Conservation (phyloP, 1,140 invertebrate genomes). For the Acyrthosiphon pisum region DNA sequence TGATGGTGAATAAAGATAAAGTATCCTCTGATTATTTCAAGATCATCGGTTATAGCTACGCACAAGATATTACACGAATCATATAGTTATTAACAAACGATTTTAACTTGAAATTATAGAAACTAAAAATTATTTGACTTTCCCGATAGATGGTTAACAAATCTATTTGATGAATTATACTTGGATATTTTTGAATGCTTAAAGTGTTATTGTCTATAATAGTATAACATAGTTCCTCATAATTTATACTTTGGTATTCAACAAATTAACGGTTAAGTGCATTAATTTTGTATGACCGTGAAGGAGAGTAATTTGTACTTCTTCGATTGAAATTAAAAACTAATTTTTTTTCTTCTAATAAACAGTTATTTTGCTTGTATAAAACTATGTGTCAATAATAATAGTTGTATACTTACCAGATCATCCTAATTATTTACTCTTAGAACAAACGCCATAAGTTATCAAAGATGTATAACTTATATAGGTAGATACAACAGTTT, state of each 20-base stretch:
- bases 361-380: background rate
- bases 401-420: no score
- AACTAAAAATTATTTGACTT: background rate
- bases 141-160: background rate
- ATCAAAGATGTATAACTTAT: no score
- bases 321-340: no score
- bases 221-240: background rate
- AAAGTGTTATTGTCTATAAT: background rate
- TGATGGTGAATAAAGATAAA: background rate
- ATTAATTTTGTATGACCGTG: background rate
- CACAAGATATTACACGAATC: background rate
- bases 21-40: background rate
- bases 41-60: background rate
- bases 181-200: background rate
- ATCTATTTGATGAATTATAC: background rate
- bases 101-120: background rate
- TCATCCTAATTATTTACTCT: no score
- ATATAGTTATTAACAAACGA: background rate
- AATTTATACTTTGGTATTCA: background rate
- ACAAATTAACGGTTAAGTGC: background rate
- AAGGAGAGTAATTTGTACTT: no score
- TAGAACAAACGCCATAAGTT: no score
- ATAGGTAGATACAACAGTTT: no score
- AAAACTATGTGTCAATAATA: no score
- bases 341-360: background rate